Evolutionary conservation across 2,113 vertebrate genomes (phyloP).

Genomic region (Chamaetylas fuelleborni): DNA sequence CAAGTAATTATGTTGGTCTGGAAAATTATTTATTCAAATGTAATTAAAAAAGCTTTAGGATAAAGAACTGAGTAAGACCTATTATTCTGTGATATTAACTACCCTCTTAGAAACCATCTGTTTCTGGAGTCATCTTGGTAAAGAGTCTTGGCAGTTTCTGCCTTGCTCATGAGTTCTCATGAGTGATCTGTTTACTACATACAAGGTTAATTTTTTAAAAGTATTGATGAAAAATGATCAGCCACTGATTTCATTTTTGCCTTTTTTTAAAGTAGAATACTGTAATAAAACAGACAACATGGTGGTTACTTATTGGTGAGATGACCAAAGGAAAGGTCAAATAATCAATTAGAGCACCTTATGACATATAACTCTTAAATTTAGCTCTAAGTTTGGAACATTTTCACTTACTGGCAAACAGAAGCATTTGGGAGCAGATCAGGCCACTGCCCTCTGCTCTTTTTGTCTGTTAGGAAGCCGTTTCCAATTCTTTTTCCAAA

Average conservation of each 20-base stretch:
- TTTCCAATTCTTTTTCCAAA: neutral
- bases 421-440: neutral
- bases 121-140: neutral
- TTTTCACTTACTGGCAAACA: neutral
- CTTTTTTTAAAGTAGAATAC: too few relatives aligned
- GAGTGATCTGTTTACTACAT: neutral
- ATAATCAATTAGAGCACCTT: neutral
- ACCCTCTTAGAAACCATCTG: neutral
- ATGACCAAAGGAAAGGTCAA: neutral
- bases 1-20: neutral
- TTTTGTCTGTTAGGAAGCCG: neutral
- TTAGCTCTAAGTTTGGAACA: neutral
- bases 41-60: neutral
- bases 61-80: neutral
- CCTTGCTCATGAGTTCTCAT: neutral
- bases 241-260: neutral
- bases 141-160: neutral
- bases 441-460: neutral
- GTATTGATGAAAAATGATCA: neutral
- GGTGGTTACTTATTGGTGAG: neutral
- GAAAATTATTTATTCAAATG: neutral
- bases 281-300: neutral
- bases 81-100: neutral
- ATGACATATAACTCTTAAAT: neutral
- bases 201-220: neutral